Evolutionary conservation across 2,113 vertebrate species (phyloP).

Genomic region (Lamprotornis superbus): DNA sequence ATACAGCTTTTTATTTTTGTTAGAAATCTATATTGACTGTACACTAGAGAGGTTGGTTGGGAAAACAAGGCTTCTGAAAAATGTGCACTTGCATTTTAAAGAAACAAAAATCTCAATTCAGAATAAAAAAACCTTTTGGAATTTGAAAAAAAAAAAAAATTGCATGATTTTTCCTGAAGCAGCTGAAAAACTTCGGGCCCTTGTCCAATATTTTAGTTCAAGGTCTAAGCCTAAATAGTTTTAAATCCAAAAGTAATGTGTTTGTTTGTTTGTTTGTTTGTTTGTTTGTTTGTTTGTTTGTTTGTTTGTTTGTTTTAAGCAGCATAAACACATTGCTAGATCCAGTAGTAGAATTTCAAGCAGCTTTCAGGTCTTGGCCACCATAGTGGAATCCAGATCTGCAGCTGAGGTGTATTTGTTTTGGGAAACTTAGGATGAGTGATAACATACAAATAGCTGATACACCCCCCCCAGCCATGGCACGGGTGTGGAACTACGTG

Average conservation of each 20-base stretch:
- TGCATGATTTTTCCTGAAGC: background rate
- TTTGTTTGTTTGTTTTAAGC: background rate
- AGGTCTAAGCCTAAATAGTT: background rate
- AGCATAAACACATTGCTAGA: background rate
- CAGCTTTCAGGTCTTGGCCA: background rate
- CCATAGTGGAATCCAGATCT: background rate
- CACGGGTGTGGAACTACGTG: background rate
- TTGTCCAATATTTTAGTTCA: background rate
- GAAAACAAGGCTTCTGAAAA: background rate
- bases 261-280: background rate
- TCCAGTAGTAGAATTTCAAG: background rate
- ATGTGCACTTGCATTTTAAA: background rate
- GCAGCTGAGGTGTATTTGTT: background rate
- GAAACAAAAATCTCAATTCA: background rate
- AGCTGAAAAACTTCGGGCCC: background rate
- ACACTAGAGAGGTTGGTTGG: background rate
- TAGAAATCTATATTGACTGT: background rate
- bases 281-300: background rate
- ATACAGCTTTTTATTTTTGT: background rate
- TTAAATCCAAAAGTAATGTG: background rate
- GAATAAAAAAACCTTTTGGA: background rate
- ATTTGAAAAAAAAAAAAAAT: background rate
- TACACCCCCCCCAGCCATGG: accelerated
- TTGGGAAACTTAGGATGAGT: background rate
- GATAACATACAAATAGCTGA: background rate